phyloP scores from a whole-genome alignment of 2,113 vertebrate genomes.

The Sprattus sprattus region DNA sequence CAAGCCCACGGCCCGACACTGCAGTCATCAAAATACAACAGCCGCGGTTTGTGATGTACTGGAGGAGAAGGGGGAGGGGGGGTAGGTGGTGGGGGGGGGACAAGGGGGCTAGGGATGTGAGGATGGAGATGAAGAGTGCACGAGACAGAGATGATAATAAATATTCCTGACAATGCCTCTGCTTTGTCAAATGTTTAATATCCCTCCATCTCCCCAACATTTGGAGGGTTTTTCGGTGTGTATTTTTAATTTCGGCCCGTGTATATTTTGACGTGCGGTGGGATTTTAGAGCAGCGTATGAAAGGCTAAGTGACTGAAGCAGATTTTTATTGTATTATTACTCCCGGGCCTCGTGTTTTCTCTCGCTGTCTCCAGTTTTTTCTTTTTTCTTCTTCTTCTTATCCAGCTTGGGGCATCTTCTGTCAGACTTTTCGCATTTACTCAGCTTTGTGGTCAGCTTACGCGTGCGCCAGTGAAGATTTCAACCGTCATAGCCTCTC shows the following conservation, averaged over 20 bases:
- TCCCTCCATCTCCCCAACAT: not conserved
- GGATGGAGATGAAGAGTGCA: not conserved
- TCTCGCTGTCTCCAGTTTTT: not conserved
- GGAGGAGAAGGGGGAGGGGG: slow-evolving; percentile 23
- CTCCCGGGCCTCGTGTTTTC: not conserved
- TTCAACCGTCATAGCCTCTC: slow-evolving; percentile 1
- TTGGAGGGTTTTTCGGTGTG: not conserved
- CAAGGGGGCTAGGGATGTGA: not conserved
- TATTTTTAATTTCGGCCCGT: not conserved
- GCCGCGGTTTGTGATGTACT: slow-evolving; percentile 46
- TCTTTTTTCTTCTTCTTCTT: not conserved
- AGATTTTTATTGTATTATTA: not conserved
- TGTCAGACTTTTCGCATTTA: not conserved
- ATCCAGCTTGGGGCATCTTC: not conserved
- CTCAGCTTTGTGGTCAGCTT: not conserved
- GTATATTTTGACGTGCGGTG: not conserved
- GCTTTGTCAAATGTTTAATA: not conserved
- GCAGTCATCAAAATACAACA: slow-evolving; percentile 61
- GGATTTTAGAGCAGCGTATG: not conserved
- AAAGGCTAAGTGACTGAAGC: slow-evolving; percentile 15
- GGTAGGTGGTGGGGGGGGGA: not conserved
- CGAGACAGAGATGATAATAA: slow-evolving; percentile 20
- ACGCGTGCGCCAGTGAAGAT: not conserved
- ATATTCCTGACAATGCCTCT: not conserved
- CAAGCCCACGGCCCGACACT: slow-evolving; percentile 48